Conservation (phyloP, 1,140 invertebrate species). For the Gryon sp. region DNA sequence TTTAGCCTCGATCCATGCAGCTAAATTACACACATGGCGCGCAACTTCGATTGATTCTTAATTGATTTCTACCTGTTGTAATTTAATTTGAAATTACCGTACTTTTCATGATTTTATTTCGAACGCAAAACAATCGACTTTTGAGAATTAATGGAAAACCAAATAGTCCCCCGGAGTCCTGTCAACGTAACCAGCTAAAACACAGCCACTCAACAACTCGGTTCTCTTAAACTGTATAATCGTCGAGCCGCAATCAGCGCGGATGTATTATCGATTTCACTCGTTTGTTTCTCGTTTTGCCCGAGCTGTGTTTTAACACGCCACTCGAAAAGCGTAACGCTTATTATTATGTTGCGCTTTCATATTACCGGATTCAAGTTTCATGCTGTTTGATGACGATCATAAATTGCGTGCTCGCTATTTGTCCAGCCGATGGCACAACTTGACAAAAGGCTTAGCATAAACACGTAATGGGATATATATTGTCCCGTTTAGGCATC, state of each 20-base stretch:
- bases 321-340: conserved; percentile 56
- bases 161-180: conserved; percentile 58
- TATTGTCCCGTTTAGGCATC: conserved; percentile 56
- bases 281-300: conserved; percentile 64
- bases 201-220: conserved; percentile 59
- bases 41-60: no score
- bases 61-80: conserved; percentile 49
- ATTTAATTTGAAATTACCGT: conserved; percentile 57
- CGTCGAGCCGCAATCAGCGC: conserved; percentile 60
- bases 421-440: conserved; percentile 54
- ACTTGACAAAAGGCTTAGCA: conserved; percentile 63
- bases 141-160: conserved; percentile 62
- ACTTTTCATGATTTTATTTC: conserved; percentile 60
- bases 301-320: conserved; percentile 61
- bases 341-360: conserved; percentile 64
- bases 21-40: no score
- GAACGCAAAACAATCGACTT: conserved; percentile 57
- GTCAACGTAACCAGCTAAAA: conserved; percentile 62
- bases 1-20: no score
- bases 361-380: conserved; percentile 64
- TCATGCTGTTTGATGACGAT: conserved; percentile 62
- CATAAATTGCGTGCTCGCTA: conserved; percentile 55
- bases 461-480: conserved; percentile 63
- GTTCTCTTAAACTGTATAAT: conserved; percentile 63
- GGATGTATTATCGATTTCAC: conserved; percentile 62